A percentile compares a stretch with the other conserved stretches of the same genome.
Evolutionary conservation across 2,113 vertebrate genomes (phyloP).

Genomic region (Pampusana beccarii): DNA sequence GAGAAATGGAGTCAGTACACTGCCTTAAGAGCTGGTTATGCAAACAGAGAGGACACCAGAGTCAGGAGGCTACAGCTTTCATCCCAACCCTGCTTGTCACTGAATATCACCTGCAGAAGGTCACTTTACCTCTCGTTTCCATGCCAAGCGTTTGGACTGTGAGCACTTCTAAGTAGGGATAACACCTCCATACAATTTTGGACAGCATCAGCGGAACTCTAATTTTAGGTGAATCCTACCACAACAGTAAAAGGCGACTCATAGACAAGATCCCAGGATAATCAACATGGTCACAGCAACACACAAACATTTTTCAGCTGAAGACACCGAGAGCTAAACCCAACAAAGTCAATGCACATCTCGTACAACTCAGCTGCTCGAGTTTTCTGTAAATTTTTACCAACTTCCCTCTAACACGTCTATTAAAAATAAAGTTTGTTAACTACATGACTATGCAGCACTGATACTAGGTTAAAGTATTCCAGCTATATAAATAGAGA

Average conservation of each 20-base stretch:
- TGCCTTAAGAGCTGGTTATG: not conserved
- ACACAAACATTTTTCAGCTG: not conserved
- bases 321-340: not conserved
- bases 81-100: not conserved
- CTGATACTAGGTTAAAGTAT: not conserved
- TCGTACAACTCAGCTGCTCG: not conserved
- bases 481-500: constrained; percentile 54
- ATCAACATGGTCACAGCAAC: not conserved
- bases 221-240: not conserved
- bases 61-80: not conserved
- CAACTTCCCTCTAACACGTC: not conserved
- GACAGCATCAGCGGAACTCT: not conserved
- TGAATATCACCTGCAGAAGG: not conserved
- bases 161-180: not conserved
- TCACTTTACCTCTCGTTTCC: not conserved
- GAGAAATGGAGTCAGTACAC: not conserved
- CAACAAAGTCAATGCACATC: not conserved
- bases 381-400: not conserved
- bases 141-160: not conserved
- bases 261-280: not conserved
- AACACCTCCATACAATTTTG: not conserved
- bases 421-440: constrained; percentile 11
- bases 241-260: not conserved
- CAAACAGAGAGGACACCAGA: not conserved
- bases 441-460: not conserved